Conservation (phyloP, 2,797 vertebrate genomes). For the Peromyscus eremicus region DNA sequence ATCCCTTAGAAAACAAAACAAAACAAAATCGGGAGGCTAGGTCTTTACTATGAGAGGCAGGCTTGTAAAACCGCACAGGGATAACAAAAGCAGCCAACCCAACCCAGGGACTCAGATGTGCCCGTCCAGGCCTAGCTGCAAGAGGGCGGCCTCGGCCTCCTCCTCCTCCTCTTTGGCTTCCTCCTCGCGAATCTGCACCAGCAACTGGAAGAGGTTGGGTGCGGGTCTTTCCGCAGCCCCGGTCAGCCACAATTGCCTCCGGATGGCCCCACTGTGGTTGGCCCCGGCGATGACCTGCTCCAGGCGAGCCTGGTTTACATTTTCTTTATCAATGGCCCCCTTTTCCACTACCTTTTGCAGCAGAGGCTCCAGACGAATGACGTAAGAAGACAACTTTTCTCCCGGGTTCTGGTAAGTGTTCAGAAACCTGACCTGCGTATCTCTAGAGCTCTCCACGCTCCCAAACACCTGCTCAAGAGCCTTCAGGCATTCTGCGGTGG, state of each 20-base stretch:
- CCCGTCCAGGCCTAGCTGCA: constrained; percentile 79
- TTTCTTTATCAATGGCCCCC: constrained; percentile 82
- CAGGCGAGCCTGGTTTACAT: constrained; percentile 80
- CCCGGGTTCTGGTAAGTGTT: constrained; percentile 81
- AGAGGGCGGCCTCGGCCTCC: constrained; percentile 68
- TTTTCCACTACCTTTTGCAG: constrained; percentile 81
- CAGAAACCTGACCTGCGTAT: constrained; percentile 79
- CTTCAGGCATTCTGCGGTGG: constrained; percentile 76
- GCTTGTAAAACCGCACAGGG: neutral
- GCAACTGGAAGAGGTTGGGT: constrained; percentile 79
- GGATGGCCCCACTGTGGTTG: constrained; percentile 79
- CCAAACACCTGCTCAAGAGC: constrained; percentile 81
- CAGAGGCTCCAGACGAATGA: constrained; percentile 79
- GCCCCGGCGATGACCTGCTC: constrained; percentile 81
- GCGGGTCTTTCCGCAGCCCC: constrained; percentile 65
- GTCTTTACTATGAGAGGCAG: neutral
- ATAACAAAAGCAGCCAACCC: neutral
- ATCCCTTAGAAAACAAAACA: neutral
- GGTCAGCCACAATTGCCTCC: constrained; percentile 76
- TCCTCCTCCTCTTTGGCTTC: constrained; percentile 78
- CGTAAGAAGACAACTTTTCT: constrained; percentile 77
- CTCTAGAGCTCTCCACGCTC: constrained; percentile 72
- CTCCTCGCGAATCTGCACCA: constrained; percentile 81
- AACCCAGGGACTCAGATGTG: constrained; percentile 56
- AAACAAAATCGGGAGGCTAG: neutral